Evolutionary conservation across 1,140 invertebrate species (phyloP), one percentile per base, ranked within the genome.

Genomic region (Drosophila virilis): DNA sequence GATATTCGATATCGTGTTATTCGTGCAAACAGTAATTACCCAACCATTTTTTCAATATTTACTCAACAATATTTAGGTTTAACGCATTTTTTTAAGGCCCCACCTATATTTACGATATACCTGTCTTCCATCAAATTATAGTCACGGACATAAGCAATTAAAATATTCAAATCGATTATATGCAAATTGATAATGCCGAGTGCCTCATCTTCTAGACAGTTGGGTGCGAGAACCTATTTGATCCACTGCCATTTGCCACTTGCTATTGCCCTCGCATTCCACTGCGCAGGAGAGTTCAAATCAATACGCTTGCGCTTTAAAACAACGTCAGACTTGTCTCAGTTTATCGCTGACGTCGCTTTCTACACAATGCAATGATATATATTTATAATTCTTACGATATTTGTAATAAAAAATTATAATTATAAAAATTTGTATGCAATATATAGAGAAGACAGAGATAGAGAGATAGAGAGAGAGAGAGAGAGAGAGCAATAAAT

Each of bases 401-500:
- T 75, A 72, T 51, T 69, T 67, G 59, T 57, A 55, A 33, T 51
- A 50, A 60, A 59, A 79, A 83, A 80, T 73, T 10, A 82, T 77
- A 75, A 68, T 64, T 52, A 60, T 45, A 89, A 64, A 28, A 77
- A 67, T 78, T 80, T 52, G 28, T 83, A 89, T 89, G 83, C 84
- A 89, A 77, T 84, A 89, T 89, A 80, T 74, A 69, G 57, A 89
- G 65, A 86, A 61, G 35, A 68, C 17, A 60, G 43, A 69, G 43
- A 60, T 35, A 76, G 33, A 64, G 10, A 84, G 52, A 84, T 60
- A 80, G 52, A 84, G 60, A 80, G 52, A 85, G 43, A 81, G 52
- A 85, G 43, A 81, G 61, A 85, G 66, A 86, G 65, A 88, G 68
- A 86, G 69, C 82, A 76, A 88, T 88, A 88, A 88, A 59, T 45